Conservation (phyloP, 2,113 vertebrate genomes). For the Coptodon rendalli region DNA sequence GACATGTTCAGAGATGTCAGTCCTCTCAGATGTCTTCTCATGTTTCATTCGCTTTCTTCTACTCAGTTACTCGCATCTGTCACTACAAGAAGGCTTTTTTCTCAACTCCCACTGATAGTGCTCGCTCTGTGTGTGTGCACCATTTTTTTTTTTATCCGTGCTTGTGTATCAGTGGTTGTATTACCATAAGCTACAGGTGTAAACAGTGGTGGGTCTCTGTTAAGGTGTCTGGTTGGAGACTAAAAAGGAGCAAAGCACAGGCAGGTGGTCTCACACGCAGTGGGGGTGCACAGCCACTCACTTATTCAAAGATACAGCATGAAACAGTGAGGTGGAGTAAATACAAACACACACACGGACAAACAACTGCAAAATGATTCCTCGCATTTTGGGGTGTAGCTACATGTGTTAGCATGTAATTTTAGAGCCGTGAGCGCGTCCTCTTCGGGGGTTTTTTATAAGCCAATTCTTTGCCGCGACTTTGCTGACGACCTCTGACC, state of each 20-base stretch:
- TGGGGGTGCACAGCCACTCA: not conserved
- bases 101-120: not conserved
- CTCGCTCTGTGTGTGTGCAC: not conserved
- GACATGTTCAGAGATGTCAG: not conserved
- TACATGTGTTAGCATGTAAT: not conserved
- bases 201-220: constrained; percentile 40
- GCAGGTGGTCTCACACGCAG: constrained; percentile 5
- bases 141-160: accelerated
- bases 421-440: not conserved
- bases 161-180: not conserved
- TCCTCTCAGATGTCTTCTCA: not conserved
- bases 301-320: constrained; percentile 22
- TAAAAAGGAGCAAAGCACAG: not conserved
- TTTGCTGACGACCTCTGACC: not conserved
- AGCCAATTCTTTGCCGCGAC: not conserved
- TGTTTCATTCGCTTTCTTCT: not conserved
- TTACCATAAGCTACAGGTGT: constrained; percentile 49
- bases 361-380: not conserved
- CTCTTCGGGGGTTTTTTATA: not conserved
- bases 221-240: constrained; percentile 14
- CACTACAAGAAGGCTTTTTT: not conserved
- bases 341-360: not conserved
- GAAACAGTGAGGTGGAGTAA: not conserved
- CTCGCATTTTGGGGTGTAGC: not conserved
- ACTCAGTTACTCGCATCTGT: not conserved